Evolutionary conservation across 2,888 invertebrate genomes (phyloP).

Genomic region (Plagiodera versicolora): DNA sequence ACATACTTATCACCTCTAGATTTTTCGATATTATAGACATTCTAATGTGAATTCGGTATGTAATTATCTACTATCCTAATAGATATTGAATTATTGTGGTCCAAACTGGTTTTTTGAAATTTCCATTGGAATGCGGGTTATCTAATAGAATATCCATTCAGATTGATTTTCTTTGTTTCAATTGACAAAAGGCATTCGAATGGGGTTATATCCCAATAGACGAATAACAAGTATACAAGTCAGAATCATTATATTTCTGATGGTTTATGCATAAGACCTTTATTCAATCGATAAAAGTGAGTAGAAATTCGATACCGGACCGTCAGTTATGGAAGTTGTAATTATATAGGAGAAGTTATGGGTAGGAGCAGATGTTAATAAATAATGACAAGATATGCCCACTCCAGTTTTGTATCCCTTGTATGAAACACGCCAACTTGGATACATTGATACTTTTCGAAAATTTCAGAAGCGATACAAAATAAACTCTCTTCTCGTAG

Average conservation of each 20-base stretch:
- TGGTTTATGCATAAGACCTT: constrained; percentile 27
- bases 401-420: constrained; percentile 10
- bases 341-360: constrained; percentile 25
- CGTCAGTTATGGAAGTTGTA: constrained; percentile 24
- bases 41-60: too few relatives aligned
- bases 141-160: too few relatives aligned
- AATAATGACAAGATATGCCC: constrained; percentile 22
- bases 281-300: constrained; percentile 23
- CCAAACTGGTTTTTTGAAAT: too few relatives aligned
- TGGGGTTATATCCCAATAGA: too few relatives aligned
- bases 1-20: too few relatives aligned
- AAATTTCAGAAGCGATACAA: too few relatives aligned
- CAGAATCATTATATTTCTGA: constrained; percentile 4
- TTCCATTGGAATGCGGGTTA: too few relatives aligned
- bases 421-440: constrained; percentile 17
- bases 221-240: neutral
- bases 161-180: too few relatives aligned
- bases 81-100: too few relatives aligned
- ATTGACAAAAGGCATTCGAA: too few relatives aligned
- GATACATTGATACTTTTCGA: neutral
- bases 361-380: constrained; percentile 29
- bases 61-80: too few relatives aligned
- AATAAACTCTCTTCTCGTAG: neutral
- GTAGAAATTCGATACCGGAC: constrained; percentile 11
- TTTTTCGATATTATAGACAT: too few relatives aligned